Percentiles rank a stretch among this genome's conserved stretches.
Conservation (phyloP, 2,888 invertebrate genomes). For the Acleris holmiana region DNA sequence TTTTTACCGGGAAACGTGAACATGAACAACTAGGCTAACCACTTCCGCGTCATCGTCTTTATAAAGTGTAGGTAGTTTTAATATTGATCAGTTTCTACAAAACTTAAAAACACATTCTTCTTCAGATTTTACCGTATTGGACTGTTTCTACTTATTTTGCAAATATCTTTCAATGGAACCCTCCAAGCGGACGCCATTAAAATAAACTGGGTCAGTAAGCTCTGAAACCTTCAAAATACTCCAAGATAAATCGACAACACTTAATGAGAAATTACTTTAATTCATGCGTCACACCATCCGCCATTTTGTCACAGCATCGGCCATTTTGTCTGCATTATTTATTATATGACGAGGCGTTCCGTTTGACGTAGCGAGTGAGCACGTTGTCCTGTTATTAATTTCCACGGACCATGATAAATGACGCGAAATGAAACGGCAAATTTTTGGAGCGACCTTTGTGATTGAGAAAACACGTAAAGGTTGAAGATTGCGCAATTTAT, state of each 20-base stretch:
- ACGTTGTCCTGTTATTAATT: slow-evolving; percentile 50
- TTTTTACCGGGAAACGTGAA: too few species aligned
- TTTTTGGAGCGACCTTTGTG: slow-evolving; percentile 26
- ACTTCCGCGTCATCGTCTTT: too few species aligned
- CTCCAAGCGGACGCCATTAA: slow-evolving; percentile 12
- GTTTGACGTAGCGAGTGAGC: slow-evolving; percentile 45
- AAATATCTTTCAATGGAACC: slow-evolving; percentile 5
- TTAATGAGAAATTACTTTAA: slow-evolving; percentile 23
- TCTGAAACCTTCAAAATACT: slow-evolving; percentile 17
- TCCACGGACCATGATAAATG: slow-evolving; percentile 51
- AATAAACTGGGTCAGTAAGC: slow-evolving; percentile 27
- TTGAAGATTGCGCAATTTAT: slow-evolving; percentile 22
- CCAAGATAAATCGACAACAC: slow-evolving; percentile 17
- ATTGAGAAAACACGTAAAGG: slow-evolving; percentile 25
- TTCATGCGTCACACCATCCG: slow-evolving; percentile 33
- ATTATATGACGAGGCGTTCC: slow-evolving; percentile 49
- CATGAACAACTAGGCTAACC: too few species aligned
- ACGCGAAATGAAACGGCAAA: slow-evolving; percentile 46
- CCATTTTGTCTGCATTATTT: slow-evolving; percentile 48
- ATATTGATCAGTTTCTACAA: not conserved
- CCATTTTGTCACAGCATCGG: slow-evolving; percentile 44
- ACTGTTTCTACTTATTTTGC: not conserved
- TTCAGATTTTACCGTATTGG: not conserved
- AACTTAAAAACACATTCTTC: too few species aligned
- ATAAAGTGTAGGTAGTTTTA: too few species aligned